Evolutionary conservation across 1,140 invertebrate genomes (phyloP), one percentile per base, ranked within the genome.

Genomic region (Cyclargus thomasi): DNA sequence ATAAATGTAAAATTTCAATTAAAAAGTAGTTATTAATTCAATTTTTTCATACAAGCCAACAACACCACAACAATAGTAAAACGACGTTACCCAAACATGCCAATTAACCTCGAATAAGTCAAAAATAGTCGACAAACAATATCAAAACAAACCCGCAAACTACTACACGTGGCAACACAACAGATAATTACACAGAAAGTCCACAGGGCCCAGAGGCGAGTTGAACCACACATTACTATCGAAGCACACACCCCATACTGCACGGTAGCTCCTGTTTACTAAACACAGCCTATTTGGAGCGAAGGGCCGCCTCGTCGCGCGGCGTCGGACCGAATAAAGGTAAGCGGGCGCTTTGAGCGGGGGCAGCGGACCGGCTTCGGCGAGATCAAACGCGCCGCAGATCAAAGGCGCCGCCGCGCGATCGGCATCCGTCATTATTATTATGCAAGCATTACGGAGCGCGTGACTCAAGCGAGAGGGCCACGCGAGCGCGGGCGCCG

Each of bases 371-470:
- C 83, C 85, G 81, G 85, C 82, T 83, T 75, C 86, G 86, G 86
- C 82, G 77, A 90, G 79, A 90, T 90, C 87, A 90, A 90, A 90
- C 72, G 84, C 79, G 79, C 75, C 77, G 77, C 79, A 81, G 87
- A 90, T 90, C 87, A 90, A 90, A 88, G 83, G 82, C 70, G 81
- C 87, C 86, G 86, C 86, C 83, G 82, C 85, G 85, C 87, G 87
- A 90, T 90, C 87, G 87, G 87, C 87, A 88, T 89, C 86, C 86
- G 86, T 89, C 86, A 89, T 89, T 89, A 89, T 89, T 89, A 89
- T 89, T 89, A 89, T 89, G 86, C 86, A 89, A 89, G 86, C 86
- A 89, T 89, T 89, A 89, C 85, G 77, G 81, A 84, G 84, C 85
- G 86, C 86, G 86, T 89, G 86, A 89, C 83, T 89, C 83, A 79